Base-by-base conservation (phyloP, 2,888 invertebrate species). In the Catocala nupta region DNA sequence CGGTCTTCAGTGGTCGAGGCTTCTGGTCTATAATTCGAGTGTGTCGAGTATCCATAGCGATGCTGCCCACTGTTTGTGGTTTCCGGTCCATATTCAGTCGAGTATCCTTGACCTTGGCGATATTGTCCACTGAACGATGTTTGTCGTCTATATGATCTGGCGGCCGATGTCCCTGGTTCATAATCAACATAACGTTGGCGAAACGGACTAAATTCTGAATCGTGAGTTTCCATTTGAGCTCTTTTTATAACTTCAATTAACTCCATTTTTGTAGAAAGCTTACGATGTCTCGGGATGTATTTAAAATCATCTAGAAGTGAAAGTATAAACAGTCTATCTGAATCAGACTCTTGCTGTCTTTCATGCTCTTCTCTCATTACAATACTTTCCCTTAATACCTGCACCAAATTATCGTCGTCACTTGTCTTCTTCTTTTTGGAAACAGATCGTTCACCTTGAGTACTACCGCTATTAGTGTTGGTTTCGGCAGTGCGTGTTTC, bases 201-300 rank as follows among this genome's bases (percentile, higher is more conserved):
- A n/a, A n/a, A n/a, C n/a, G n/a, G n/a, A n/a, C 69, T 66, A 54
- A 59, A 59, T 59, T 59, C 54, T 10, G 58, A 73, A 74, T 74
- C 73, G 65, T 70, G 70, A 72, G 75, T 71, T 73, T 70, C 49
- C 73, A 74, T 74, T 68, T 70, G 68, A 74, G 76, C 73, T 73
- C 70, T 73, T 78, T 78, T 77, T 75, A 73, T 77, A 65, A 75
- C 73, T 72, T 75, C 68, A 73, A 74, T 75, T 73, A 78, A 77
- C 72, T 75, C 75, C 67, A 75, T 77, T 77, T 75, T 77, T 71
- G 73, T 73, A 75, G 71, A 77, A 77, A 75, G 73, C 73, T 73
- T n/a, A n/a, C n/a, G n/a, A n/a, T n/a, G 71, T 76, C 69, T 76
- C 68, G 70, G 68, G 66, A 74, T 76, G 70, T 69, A 52, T 76